Conservation (phyloP, 2,113 vertebrate genomes). For the Columbina picui region DNA sequence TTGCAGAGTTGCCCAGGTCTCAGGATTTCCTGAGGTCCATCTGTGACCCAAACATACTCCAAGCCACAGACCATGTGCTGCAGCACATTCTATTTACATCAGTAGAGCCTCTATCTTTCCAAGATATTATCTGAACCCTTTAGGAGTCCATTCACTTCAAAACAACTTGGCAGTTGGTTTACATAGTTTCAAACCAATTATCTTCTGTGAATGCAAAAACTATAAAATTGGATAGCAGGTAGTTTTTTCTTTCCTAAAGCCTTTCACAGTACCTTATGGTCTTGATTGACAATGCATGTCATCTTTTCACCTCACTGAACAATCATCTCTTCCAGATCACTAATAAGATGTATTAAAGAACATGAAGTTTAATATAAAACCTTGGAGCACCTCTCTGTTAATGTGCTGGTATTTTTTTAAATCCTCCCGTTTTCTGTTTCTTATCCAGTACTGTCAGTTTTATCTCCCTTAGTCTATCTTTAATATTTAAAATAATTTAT, state of each 20-base stretch:
- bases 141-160: not conserved
- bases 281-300: not conserved
- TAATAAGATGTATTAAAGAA: not conserved
- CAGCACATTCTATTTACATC: not conserved
- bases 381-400: not conserved
- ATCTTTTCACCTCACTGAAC: not conserved
- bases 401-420: not conserved
- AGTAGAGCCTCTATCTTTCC: not conserved
- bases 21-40: not conserved
- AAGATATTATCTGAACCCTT: not conserved
- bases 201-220: not conserved
- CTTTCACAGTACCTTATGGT: not conserved
- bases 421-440: not conserved
- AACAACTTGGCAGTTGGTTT: not conserved
- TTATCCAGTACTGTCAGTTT: not conserved
- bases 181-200: not conserved
- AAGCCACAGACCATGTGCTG: not conserved
- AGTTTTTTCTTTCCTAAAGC: not conserved
- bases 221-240: not conserved
- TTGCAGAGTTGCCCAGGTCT: not conserved
- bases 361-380: not conserved
- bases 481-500: not conserved
- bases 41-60: not conserved
- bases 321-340: not conserved
- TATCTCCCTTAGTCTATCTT: not conserved